Percentiles rank a stretch among this genome's conserved stretches.
Conservation (phyloP, 2,797 vertebrate species). For the Streptopelia turtur region DNA sequence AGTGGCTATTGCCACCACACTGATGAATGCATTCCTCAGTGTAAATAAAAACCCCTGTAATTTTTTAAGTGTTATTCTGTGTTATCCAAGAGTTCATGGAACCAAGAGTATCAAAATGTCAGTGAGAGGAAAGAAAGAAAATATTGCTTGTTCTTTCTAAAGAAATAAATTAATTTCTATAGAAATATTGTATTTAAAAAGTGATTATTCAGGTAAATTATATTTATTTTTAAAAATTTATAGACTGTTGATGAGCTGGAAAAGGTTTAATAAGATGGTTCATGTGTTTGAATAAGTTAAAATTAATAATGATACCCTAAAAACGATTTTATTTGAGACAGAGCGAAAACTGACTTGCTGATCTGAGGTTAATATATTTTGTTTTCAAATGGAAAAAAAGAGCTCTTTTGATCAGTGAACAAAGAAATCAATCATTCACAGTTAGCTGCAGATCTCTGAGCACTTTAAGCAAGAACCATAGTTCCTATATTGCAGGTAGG, state of each 20-base stretch:
- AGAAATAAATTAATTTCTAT: not conserved
- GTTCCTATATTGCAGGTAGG: not conserved
- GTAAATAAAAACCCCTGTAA: constrained; percentile 24
- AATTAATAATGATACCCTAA: not conserved
- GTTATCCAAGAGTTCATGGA: not conserved
- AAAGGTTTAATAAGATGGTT: not conserved
- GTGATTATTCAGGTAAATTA: not conserved
- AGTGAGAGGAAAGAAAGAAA: not conserved
- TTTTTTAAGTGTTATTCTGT: not conserved
- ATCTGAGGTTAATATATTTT: not conserved
- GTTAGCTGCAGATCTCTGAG: not conserved
- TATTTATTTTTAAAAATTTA: not conserved
- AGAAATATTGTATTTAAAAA: not conserved
- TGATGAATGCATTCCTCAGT: not conserved
- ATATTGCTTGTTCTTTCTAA: not conserved
- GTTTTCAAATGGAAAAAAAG: not conserved
- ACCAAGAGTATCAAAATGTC: not conserved
- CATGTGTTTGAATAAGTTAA: not conserved
- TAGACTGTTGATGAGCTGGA: not conserved
- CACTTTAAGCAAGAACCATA: not conserved
- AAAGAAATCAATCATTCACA: not conserved
- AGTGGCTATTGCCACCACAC: not conserved
- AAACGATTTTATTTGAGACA: not conserved
- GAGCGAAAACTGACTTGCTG: not conserved
- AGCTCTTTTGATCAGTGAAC: not conserved